phyloP scores from a whole-genome alignment of 2,888 invertebrate genomes.

The Diaprepes abbreviatus region DNA sequence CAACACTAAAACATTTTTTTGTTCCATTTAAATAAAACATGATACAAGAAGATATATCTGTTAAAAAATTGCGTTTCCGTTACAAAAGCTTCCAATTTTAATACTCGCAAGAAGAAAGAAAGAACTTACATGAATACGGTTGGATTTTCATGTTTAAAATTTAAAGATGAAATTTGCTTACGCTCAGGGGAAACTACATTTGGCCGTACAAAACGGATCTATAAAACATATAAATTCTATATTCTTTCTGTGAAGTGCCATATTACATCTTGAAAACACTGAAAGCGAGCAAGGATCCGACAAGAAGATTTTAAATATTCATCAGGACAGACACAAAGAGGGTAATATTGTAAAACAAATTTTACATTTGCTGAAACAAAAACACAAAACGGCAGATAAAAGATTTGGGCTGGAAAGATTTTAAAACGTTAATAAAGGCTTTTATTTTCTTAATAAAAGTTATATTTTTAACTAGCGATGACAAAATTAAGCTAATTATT shows the following conservation, averaged over 20 bases:
- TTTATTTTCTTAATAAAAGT: neutral
- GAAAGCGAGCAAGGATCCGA: slow-evolving; percentile 59
- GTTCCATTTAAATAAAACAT: slow-evolving; percentile 20
- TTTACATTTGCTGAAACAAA: slow-evolving; percentile 65
- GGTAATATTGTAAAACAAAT: slow-evolving; percentile 66
- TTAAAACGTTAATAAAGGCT: slow-evolving; percentile 8
- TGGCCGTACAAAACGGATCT: slow-evolving; percentile 59
- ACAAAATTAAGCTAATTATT: too few relatives aligned
- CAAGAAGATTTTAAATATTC: slow-evolving; percentile 65
- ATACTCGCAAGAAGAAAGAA: slow-evolving; percentile 33
- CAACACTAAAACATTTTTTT: neutral
- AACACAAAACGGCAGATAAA: slow-evolving; percentile 55
- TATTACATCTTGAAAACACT: slow-evolving; percentile 58
- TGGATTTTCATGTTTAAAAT: slow-evolving; percentile 49
- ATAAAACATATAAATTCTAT: slow-evolving; percentile 63
- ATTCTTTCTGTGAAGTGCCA: slow-evolving; percentile 63
- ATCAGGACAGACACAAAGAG: slow-evolving; percentile 66
- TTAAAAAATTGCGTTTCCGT: slow-evolving; percentile 37
- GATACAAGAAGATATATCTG: slow-evolving; percentile 19
- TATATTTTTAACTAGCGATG: neutral
- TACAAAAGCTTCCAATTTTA: slow-evolving; percentile 47
- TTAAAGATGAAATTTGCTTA: slow-evolving; percentile 50
- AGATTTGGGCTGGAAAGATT: slow-evolving; percentile 32
- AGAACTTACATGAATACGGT: slow-evolving; percentile 42
- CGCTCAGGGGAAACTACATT: slow-evolving; percentile 54